Base-by-base conservation (phyloP, 1,140 invertebrate species). In the Leptinotarsa defecta region DNA sequence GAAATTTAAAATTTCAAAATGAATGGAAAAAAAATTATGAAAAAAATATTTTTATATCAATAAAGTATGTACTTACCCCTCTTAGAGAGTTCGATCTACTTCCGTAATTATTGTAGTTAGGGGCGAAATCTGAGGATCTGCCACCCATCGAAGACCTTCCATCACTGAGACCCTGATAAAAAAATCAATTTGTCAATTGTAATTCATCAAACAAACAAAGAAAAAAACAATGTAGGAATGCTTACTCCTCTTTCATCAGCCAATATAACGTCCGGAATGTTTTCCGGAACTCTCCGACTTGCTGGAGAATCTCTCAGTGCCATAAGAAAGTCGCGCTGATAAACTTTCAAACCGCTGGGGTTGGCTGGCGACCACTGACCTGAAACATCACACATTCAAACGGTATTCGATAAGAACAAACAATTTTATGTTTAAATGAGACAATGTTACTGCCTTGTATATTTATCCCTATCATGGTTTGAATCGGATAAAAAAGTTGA, bases 281-380 rank as follows among this genome's bases (percentile, higher is more conserved):
- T 91, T 74, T 90, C 88, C 3, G 95, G 95, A 82, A 93, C 94
- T 70, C 90, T 88, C 77, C 89, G 90, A 13, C 94, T 95, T 8
- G 91, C 89, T 13, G 92, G 92, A 80, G 92, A 89, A 80, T 91
- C 88, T 80, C 93, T 91, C 24, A 96, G 86, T 74, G 90, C 88
- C 79, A 95, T 87, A 1, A 97, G 86, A 79, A 96, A 93, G 6
- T 94, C 92, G 72, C 93, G 87, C 75, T 94, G 92, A 85, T 97
- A 97, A 48, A 90, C 89, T 83, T 94, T 96, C 83, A 93, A 95
- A 0, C 95, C 95, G 79, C 89, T 88, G 15, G 88, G 91, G 85
- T 96, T 95, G 19, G 91, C 82, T 11, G 95, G 95, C 77, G 93
- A 94, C 95, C 95, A 96, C 86, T 96, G 95, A 82, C 93, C 94